Evolutionary conservation across 2,113 vertebrate species (phyloP).

Genomic region (Manacus vitellinus): DNA sequence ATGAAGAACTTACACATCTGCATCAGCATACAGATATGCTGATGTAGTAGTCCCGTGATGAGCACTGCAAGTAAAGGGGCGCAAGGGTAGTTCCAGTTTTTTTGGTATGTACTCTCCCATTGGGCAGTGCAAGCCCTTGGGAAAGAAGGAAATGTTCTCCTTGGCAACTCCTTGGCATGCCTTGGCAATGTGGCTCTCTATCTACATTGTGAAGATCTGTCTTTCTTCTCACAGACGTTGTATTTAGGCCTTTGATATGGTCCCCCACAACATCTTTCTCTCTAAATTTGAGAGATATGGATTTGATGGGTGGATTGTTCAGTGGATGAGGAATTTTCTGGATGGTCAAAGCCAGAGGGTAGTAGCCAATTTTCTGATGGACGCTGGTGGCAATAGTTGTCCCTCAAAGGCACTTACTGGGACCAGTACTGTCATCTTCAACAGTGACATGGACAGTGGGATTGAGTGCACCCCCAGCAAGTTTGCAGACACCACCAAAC

Average conservation of each 20-base stretch:
- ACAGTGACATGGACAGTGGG: not conserved
- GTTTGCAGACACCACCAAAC: not conserved
- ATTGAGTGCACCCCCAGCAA: not conserved
- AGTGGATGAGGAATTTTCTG: not conserved
- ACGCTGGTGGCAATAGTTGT: not conserved
- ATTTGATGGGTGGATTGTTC: not conserved
- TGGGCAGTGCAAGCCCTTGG: not conserved
- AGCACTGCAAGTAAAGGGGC: not conserved
- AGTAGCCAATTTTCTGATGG: not conserved
- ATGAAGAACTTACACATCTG: not conserved
- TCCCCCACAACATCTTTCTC: not conserved
- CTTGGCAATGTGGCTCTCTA: not conserved
- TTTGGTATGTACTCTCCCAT: not conserved
- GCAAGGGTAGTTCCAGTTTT: not conserved
- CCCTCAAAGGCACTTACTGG: not conserved
- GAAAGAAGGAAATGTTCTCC: not conserved
- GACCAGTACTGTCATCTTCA: not conserved
- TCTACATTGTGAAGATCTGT: not conserved
- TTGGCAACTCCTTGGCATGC: too few relatives aligned
- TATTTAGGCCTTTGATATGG: not conserved
- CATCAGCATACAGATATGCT: accelerated
- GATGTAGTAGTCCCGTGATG: not conserved
- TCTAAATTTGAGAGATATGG: not conserved
- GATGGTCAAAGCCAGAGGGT: not conserved
- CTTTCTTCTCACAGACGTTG: not conserved